Percentiles rank a stretch among this genome's conserved stretches.
phyloP scores from a whole-genome alignment of 1,140 invertebrate species.

The Achatina immaculata region DNA sequence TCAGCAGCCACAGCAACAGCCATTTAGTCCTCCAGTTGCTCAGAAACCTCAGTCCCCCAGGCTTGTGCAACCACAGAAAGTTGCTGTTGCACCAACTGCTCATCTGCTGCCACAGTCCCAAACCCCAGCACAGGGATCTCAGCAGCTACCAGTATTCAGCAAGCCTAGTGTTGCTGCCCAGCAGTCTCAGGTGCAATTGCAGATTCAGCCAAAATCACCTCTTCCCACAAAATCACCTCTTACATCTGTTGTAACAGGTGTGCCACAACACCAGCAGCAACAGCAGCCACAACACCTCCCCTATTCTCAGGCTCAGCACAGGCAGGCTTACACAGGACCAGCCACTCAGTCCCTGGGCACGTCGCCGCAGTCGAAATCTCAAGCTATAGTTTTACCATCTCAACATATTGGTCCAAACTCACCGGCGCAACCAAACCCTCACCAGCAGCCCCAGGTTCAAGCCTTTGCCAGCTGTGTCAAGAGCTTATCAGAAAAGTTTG shows the following conservation, averaged over 20 bases:
- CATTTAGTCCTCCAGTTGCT: conserved; percentile 10
- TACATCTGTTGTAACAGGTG: not conserved
- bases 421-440: not conserved
- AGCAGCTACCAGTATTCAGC: not conserved
- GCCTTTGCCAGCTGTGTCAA: conserved; percentile 72
- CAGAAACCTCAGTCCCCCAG: conserved; percentile 18
- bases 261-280: conserved; percentile 11
- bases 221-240: conserved; percentile 11
- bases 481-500: conserved; percentile 70
- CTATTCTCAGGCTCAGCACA: not conserved
- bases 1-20: conserved; percentile 71
- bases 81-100: not conserved
- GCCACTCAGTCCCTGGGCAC: not conserved
- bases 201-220: conserved; percentile 23
- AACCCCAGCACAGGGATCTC: not conserved
- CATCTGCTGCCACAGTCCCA: not conserved
- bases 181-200: not conserved
- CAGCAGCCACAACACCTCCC: not conserved
- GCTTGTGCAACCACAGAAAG: not conserved
- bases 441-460: conserved; percentile 39
- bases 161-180: not conserved
- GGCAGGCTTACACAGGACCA: not conserved
- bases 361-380: not conserved
- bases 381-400: not conserved
- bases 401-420: not conserved